Conservation (phyloP, 2,888 invertebrate species). For the Erpobdella octoculata region DNA sequence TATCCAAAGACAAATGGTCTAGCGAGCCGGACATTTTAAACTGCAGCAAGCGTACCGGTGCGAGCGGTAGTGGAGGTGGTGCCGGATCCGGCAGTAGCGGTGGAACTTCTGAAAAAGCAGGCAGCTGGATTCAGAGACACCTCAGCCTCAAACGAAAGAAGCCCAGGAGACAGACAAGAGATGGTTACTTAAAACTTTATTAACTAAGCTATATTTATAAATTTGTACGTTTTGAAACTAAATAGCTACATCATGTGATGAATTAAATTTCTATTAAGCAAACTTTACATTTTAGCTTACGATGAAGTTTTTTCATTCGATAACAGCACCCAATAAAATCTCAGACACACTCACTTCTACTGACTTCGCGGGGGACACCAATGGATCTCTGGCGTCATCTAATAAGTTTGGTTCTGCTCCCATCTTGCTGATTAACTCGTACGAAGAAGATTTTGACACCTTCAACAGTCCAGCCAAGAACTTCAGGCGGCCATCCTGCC, state of each 20-base stretch:
- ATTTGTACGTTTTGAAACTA: too few relatives aligned
- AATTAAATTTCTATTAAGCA: too few relatives aligned
- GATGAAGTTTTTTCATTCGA: not conserved
- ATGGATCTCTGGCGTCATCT: constrained; percentile 12
- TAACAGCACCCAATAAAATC: not conserved
- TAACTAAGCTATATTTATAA: too few relatives aligned
- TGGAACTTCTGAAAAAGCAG: constrained; percentile 10
- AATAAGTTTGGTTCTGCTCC: constrained; percentile 30
- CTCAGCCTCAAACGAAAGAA: constrained; percentile 36
- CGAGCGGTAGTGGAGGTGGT: too few relatives aligned
- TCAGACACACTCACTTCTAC: not conserved
- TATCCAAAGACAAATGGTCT: constrained; percentile 55
- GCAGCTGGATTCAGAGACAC: constrained; percentile 38
- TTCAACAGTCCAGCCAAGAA: not conserved
- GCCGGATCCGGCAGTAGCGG: constrained; percentile 12
- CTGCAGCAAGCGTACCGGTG: not conserved
- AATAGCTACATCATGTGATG: not conserved
- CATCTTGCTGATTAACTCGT: constrained; percentile 25
- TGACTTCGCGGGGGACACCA: not conserved
- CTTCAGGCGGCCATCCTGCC: constrained; percentile 39
- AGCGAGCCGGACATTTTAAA: constrained; percentile 55
- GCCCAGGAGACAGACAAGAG: not conserved
- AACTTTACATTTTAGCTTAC: too few relatives aligned
- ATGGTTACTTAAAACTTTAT: not conserved
- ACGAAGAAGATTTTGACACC: not conserved